These are phyloP conservation scores for Tauraco hartlaubi DNA, from an alignment of 2,797 vertebrate genomes.

Conservation along the genomic window DNA sequence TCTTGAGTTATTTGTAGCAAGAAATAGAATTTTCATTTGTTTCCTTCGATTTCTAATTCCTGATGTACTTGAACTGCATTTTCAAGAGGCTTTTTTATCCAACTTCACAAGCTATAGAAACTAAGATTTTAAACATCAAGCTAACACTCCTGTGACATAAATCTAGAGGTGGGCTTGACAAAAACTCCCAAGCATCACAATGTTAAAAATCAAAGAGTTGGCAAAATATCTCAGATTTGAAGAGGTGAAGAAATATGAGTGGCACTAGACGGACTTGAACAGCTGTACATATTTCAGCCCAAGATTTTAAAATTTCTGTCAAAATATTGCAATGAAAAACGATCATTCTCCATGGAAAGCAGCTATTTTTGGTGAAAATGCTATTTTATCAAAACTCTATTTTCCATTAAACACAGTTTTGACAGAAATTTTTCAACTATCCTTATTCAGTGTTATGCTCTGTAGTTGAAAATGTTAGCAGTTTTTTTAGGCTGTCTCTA, in stretches of 20 bases:
- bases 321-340: slow-evolving; percentile 63
- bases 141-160: neutral
- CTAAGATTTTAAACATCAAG: neutral
- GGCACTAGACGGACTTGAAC: slow-evolving; percentile 60
- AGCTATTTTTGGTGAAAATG: slow-evolving; percentile 63
- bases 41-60: neutral
- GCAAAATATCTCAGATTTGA: slow-evolving; percentile 28
- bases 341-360: slow-evolving; percentile 22
- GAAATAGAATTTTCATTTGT: neutral
- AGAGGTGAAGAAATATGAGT: slow-evolving; percentile 59
- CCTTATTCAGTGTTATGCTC: slow-evolving; percentile 67
- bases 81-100: neutral
- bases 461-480: slow-evolving; percentile 52
- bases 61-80: neutral
- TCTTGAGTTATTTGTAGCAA: neutral
- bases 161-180: slow-evolving; percentile 2
- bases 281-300: slow-evolving; percentile 57
- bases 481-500: slow-evolving; percentile 66
- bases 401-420: slow-evolving; percentile 69
- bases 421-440: slow-evolving; percentile 58
- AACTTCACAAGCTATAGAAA: neutral
- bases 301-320: slow-evolving; percentile 61
- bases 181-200: neutral
- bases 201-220: slow-evolving; percentile 29
- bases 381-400: slow-evolving; percentile 64